Evolutionary conservation across 2,797 vertebrate genomes (phyloP).

Genomic region (Clarias pachynema): DNA sequence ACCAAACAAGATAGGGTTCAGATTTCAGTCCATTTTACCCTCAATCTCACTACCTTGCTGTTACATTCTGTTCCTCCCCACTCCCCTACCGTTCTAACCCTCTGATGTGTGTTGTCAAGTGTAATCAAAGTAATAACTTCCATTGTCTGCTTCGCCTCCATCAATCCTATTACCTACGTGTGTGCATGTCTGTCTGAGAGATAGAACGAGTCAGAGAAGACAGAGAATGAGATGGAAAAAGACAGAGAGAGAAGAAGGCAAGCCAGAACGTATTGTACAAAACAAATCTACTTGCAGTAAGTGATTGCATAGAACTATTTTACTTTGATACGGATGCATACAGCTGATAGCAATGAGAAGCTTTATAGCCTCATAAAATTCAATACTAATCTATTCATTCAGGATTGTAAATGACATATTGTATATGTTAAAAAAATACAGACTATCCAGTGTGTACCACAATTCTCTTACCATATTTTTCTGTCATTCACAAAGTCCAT

Average conservation of each 20-base stretch:
- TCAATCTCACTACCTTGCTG: constrained; percentile 7
- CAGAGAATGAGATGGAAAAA: background rate
- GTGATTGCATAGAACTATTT: constrained; percentile 2
- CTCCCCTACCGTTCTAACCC: constrained; percentile 6
- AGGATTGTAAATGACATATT: background rate
- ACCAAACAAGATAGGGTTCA: constrained; percentile 34
- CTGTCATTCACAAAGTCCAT: too few relatives aligned
- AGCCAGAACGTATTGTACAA: constrained; percentile 1
- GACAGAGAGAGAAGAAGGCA: background rate
- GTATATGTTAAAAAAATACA: background rate
- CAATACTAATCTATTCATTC: background rate
- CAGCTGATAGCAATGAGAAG: background rate
- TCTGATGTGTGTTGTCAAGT: constrained; percentile 41
- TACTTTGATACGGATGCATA: background rate
- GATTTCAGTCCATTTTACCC: constrained; percentile 11
- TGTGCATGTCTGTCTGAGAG: background rate
- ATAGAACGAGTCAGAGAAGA: constrained; percentile 1
- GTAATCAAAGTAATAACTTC: constrained; percentile 45
- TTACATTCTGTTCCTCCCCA: constrained; percentile 15
- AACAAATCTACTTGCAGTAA: background rate
- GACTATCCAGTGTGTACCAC: background rate
- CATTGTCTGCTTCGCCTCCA: constrained; percentile 9
- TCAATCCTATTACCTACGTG: constrained; percentile 36
- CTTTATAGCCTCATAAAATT: background rate
- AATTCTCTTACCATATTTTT: too few relatives aligned